Evolutionary conservation across 2,113 vertebrate genomes (phyloP).

Genomic region (Agapornis roseicollis): DNA sequence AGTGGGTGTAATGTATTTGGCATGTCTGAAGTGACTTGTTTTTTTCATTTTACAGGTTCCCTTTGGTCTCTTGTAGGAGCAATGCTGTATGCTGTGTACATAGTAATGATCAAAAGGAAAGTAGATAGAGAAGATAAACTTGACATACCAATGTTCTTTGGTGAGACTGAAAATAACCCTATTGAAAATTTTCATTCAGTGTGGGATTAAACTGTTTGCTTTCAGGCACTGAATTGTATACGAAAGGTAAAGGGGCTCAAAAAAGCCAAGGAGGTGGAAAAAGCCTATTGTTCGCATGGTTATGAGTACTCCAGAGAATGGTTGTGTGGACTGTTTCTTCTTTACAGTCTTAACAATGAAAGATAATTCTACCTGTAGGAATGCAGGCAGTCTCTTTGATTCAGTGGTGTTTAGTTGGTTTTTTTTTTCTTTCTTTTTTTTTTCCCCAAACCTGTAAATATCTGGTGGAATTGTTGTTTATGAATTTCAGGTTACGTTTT

Average conservation of each 20-base stretch:
- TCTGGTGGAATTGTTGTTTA: neutral
- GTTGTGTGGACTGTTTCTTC: neutral
- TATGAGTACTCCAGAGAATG: neutral
- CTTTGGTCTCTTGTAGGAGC: slow-evolving; percentile 94
- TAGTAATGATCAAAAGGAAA: slow-evolving; percentile 96
- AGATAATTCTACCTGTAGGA: neutral
- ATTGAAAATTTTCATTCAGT: neutral
- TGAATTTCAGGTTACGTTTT: neutral
- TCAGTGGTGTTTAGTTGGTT: neutral
- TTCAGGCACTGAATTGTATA: neutral
- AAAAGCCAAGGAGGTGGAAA: neutral
- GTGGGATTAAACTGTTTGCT: neutral
- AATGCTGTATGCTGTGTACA: slow-evolving; percentile 91
- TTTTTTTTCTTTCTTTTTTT: neutral
- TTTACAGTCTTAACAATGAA: neutral
- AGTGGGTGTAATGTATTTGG: neutral
- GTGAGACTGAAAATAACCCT: slow-evolving; percentile 72
- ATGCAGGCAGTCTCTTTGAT: neutral
- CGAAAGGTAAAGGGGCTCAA: neutral
- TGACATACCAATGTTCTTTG: slow-evolving; percentile 98
- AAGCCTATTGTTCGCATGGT: neutral
- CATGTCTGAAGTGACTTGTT: neutral
- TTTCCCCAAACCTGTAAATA: neutral
- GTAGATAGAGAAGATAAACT: slow-evolving; percentile 95
- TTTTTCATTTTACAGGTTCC: slow-evolving; percentile 76